A percentile compares a stretch with the other conserved stretches of the same genome.
Conservation (phyloP, 1,140 invertebrate genomes). For the Andricus grossulariae region DNA sequence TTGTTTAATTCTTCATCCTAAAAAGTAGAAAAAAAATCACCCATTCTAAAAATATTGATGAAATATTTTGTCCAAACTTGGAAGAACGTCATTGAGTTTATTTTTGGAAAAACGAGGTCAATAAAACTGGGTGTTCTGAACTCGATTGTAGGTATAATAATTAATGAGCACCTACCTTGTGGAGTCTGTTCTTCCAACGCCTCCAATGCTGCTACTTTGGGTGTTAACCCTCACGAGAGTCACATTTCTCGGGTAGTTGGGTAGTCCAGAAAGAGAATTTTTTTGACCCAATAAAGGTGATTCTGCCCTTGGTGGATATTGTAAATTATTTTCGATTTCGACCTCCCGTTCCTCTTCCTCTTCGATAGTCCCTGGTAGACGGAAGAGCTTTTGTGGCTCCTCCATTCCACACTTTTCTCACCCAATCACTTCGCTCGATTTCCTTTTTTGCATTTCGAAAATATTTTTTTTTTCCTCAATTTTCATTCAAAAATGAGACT, state of each 20-base stretch:
- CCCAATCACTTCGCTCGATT: background rate
- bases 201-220: constrained; percentile 66
- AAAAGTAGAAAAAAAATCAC: too few relatives aligned
- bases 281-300: constrained; percentile 61
- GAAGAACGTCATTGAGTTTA: too few relatives aligned
- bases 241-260: constrained; percentile 58
- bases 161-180: constrained; percentile 54
- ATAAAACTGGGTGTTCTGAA: background rate
- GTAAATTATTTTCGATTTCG: constrained; percentile 40
- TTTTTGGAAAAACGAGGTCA: background rate
- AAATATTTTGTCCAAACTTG: too few relatives aligned
- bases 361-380: constrained; percentile 69
- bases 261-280: constrained; percentile 27
- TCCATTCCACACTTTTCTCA: constrained; percentile 51
- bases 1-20: too few relatives aligned
- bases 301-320: constrained; percentile 50
- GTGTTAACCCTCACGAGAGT: constrained; percentile 67
- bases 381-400: constrained; percentile 68
- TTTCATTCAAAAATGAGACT: background rate
- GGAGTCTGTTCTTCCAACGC: constrained; percentile 64
- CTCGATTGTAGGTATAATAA: background rate
- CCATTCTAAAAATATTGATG: too few relatives aligned
- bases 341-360: constrained; percentile 63
- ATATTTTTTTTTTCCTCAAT: constrained; percentile 26
- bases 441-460: constrained; percentile 24